phyloP scores from a whole-genome alignment of 1,140 invertebrate species.

The Tyrophagus putrescentiae region DNA sequence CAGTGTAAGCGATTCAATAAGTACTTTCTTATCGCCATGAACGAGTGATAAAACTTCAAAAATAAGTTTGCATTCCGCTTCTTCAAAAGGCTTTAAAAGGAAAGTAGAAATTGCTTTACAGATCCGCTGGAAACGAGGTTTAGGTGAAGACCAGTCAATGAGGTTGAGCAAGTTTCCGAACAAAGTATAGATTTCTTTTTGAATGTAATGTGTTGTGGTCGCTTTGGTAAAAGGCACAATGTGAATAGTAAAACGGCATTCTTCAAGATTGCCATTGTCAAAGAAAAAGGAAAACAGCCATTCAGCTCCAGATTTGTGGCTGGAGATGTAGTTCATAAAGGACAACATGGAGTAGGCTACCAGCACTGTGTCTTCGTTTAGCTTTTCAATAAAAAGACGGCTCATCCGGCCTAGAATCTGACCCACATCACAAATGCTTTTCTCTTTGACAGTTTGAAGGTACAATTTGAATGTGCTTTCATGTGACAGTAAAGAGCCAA shows the following conservation, averaged over 20 bases:
- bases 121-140: too few relatives aligned
- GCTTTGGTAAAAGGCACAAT: background rate
- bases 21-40: background rate
- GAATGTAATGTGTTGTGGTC: background rate
- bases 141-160: background rate
- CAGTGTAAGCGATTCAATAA: background rate
- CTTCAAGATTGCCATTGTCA: background rate
- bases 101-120: too few relatives aligned
- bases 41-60: background rate
- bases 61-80: background rate
- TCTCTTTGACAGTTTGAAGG: background rate
- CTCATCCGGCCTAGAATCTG: background rate
- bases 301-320: background rate
- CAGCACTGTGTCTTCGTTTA: background rate
- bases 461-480: background rate
- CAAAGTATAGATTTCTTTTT: conserved; percentile 4
- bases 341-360: background rate
- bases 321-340: background rate
- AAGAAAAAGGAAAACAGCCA: background rate
- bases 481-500: background rate
- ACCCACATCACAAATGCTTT: background rate
- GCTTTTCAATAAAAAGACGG: background rate
- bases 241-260: background rate
- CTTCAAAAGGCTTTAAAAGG: too few relatives aligned
- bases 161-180: background rate